Evolutionary conservation across 2,797 vertebrate genomes (phyloP).

Genomic region (Epinephelus coioides): DNA sequence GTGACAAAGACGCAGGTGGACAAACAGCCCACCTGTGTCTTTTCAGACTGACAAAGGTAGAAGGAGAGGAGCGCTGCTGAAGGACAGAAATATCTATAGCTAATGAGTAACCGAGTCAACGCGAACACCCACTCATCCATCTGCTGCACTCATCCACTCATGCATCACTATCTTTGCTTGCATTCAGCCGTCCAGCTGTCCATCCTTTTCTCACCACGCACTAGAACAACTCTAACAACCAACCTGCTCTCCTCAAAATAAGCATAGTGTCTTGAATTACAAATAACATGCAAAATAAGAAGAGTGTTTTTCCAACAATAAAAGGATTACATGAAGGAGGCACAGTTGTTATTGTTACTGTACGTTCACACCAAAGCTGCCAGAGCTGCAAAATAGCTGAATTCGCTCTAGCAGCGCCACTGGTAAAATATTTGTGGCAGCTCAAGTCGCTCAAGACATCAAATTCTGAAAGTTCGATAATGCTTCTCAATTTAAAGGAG

Average conservation of each 20-base stretch:
- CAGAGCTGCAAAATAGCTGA: too few species aligned
- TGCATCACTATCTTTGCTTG: conserved; percentile 28
- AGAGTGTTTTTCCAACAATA: background rate
- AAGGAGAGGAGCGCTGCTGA: conserved; percentile 27
- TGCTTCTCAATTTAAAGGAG: too few species aligned
- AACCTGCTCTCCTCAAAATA: conserved; percentile 17
- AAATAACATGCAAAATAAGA: background rate
- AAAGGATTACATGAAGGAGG: background rate
- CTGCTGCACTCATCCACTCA: conserved; percentile 57
- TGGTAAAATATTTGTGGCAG: too few species aligned
- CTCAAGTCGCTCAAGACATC: too few species aligned
- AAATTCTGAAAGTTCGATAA: too few species aligned
- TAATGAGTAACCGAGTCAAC: conserved; percentile 67
- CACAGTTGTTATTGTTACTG: background rate
- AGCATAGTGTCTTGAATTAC: conserved; percentile 1
- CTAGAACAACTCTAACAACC: conserved; percentile 26
- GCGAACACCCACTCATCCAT: conserved; percentile 72
- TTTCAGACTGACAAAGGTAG: conserved; percentile 47
- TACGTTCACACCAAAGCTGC: too few species aligned
- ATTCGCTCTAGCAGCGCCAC: too few species aligned
- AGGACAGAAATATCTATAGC: conserved; percentile 65
- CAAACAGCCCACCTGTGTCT: conserved; percentile 59
- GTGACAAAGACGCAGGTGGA: conserved; percentile 67
- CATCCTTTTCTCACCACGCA: conserved; percentile 25
- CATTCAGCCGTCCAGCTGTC: conserved; percentile 36